These are phyloP conservation scores for Ophioninae sp. DNA, from an alignment of 2,888 invertebrate species.

Conservation along the genomic window DNA sequence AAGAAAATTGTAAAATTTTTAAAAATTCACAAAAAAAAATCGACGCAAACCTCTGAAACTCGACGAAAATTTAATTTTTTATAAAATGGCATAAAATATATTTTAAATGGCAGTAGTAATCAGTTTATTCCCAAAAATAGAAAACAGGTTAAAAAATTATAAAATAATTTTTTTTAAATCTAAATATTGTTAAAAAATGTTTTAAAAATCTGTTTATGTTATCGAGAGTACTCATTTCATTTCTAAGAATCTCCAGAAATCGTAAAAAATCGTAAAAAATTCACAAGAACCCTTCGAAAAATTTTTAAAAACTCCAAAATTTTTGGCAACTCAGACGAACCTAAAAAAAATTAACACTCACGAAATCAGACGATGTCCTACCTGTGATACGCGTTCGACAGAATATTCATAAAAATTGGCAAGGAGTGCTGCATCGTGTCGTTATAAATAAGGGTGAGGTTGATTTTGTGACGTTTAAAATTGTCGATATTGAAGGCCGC, in stretches of 20 bases:
- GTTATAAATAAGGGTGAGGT: conserved; percentile 87
- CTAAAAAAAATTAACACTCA: not conserved
- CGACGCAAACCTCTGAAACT: too few species aligned
- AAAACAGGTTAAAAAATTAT: not conserved
- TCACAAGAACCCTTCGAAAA: not conserved
- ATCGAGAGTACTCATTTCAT: too few species aligned
- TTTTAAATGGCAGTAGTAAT: too few species aligned
- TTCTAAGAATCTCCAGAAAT: too few species aligned
- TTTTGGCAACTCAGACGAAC: too few species aligned
- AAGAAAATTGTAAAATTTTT: not conserved
- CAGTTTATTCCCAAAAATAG: too few species aligned
- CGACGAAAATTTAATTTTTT: too few species aligned
- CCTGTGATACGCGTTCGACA: conserved; percentile 88
- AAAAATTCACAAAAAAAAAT: too few species aligned
- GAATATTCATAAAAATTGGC: conserved; percentile 88
- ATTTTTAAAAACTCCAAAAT: not conserved
- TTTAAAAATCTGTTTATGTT: too few species aligned
- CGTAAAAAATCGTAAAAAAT: not conserved
- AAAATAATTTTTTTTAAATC: not conserved
- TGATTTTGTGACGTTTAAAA: conserved; percentile 82
- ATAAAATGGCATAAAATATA: too few species aligned
- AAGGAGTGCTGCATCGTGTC: conserved; percentile 90
- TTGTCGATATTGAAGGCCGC: conserved; percentile 85
- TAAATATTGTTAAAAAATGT: too few species aligned
- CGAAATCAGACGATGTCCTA: not conserved